Conservation (phyloP, 2,113 vertebrate genomes). For the Lipophrys pholis region DNA sequence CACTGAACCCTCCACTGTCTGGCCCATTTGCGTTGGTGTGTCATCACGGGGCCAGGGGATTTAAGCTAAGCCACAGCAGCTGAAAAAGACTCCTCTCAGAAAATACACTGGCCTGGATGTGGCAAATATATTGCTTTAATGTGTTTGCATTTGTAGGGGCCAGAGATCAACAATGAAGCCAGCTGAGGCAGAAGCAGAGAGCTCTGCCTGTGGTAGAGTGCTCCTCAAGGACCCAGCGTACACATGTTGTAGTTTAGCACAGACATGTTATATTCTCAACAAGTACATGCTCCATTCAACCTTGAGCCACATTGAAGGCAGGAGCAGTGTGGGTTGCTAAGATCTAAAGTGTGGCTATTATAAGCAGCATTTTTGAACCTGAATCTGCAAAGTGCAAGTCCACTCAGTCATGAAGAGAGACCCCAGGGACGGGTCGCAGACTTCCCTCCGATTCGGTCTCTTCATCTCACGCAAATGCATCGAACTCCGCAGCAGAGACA, state of each 20-base stretch:
- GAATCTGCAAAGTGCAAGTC: constrained; percentile 65
- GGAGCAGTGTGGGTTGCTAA: constrained; percentile 23
- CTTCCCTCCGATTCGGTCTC: constrained; percentile 12
- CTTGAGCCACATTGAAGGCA: constrained; percentile 41
- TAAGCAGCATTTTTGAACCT: constrained; percentile 50
- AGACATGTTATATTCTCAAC: constrained; percentile 47
- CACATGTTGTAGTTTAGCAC: constrained; percentile 53
- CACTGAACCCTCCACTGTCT: constrained; percentile 42
- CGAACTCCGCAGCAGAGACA: constrained; percentile 2
- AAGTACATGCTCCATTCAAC: constrained; percentile 50
- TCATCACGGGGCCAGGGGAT: constrained; percentile 62
- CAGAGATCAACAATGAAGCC: constrained; percentile 63
- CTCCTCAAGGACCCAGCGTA: constrained; percentile 50
- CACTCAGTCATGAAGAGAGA: constrained; percentile 60
- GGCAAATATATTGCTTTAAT: constrained; percentile 59
- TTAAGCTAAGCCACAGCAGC: constrained; percentile 67
- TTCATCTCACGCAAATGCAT: constrained; percentile 28
- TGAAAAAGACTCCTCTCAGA: constrained; percentile 61
- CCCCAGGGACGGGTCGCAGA: constrained; percentile 36
- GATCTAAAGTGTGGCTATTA: constrained; percentile 62
- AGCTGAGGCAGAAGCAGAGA: constrained; percentile 49
- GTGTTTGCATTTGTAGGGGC: constrained; percentile 48
- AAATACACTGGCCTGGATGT: constrained; percentile 63
- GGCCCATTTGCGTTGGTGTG: constrained; percentile 57
- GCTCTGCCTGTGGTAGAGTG: constrained; percentile 47